Evolutionary conservation across 2,888 invertebrate genomes (phyloP).

Genomic region (Sthenelais limicola): DNA sequence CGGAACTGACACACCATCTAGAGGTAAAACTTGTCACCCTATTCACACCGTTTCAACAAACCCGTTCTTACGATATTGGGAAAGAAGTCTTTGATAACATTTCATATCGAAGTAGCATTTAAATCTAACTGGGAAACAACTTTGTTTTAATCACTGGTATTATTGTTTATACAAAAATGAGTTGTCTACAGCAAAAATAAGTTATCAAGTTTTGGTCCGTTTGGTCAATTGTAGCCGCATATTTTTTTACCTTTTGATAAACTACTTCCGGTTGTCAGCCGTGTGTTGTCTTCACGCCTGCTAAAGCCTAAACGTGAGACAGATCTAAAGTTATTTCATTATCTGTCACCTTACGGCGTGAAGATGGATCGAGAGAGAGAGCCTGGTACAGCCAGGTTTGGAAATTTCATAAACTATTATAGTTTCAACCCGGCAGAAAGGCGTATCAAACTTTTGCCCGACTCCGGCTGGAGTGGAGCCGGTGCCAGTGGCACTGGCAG

Average conservation of each 20-base stretch:
- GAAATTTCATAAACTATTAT: conserved; percentile 92
- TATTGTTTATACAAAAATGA: too few species aligned
- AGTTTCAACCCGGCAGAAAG: conserved; percentile 83
- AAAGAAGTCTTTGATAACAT: too few species aligned
- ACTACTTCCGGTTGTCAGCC: neutral
- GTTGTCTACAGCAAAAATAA: neutral
- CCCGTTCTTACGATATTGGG: too few species aligned
- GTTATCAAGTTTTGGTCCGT: neutral
- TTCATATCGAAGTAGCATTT: too few species aligned
- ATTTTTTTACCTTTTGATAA: neutral
- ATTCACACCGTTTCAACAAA: too few species aligned
- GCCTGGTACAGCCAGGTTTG: conserved; percentile 84
- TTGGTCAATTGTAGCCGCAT: neutral
- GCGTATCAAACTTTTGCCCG: conserved; percentile 79
- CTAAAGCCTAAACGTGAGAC: too few species aligned
- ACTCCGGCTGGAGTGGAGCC: conserved; percentile 64
- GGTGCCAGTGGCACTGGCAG: too few species aligned
- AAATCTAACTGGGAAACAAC: too few species aligned
- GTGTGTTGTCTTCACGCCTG: too few species aligned
- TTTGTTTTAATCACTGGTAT: too few species aligned
- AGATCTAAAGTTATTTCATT: too few species aligned
- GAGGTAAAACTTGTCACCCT: too few species aligned
- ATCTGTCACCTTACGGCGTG: neutral
- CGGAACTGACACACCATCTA: conserved; percentile 31
- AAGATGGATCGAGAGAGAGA: conserved; percentile 43